A percentile compares a stretch with the other conserved stretches of the same genome.
Evolutionary conservation across 2,797 vertebrate species (phyloP).

Genomic region (Cyprinella venusta): DNA sequence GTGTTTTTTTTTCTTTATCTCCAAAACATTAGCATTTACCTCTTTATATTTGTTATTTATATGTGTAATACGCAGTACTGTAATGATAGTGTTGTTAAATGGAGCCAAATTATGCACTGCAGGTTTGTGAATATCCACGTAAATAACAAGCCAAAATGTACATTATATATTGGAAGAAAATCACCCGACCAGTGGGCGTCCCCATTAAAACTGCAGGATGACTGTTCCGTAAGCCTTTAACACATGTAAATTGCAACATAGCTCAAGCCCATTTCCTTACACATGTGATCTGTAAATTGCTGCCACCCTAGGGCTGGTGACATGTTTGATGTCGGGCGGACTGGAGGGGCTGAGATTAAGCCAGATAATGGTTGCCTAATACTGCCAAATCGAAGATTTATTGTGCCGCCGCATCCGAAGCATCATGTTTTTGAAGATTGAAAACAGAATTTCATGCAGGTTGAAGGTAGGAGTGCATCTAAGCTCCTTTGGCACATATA

Average conservation of each 20-base stretch:
- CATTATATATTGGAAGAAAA: slow-evolving; percentile 45
- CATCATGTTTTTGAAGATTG: slow-evolving; percentile 59
- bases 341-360: slow-evolving; percentile 63
- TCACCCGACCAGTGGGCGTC: slow-evolving; percentile 63
- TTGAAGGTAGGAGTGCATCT: slow-evolving; percentile 48
- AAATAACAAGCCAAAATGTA: slow-evolving; percentile 29
- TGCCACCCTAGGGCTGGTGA: slow-evolving; percentile 80
- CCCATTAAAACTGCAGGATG: slow-evolving; percentile 77
- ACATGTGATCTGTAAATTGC: slow-evolving; percentile 85
- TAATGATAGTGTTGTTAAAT: slow-evolving; percentile 34
- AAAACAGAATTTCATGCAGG: slow-evolving; percentile 58
- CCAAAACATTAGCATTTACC: slow-evolving; percentile 10
- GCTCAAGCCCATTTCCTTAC: slow-evolving; percentile 71
- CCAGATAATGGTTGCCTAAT: slow-evolving; percentile 67
- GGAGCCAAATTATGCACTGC: slow-evolving; percentile 34
- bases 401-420: slow-evolving; percentile 50
- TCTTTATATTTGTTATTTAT: slow-evolving; percentile 9
- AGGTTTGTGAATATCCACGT: slow-evolving; percentile 39
- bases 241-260: slow-evolving; percentile 80
- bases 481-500: slow-evolving; percentile 35
- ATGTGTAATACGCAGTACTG: neutral
- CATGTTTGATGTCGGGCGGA: slow-evolving; percentile 60
- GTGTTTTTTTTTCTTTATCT: neutral
- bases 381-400: slow-evolving; percentile 59
- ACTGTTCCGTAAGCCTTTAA: slow-evolving; percentile 75